A percentile compares a stretch with the other conserved stretches of the same genome.
Conservation (phyloP, 2,113 vertebrate species). For the Plecturocebus donacophilus region DNA sequence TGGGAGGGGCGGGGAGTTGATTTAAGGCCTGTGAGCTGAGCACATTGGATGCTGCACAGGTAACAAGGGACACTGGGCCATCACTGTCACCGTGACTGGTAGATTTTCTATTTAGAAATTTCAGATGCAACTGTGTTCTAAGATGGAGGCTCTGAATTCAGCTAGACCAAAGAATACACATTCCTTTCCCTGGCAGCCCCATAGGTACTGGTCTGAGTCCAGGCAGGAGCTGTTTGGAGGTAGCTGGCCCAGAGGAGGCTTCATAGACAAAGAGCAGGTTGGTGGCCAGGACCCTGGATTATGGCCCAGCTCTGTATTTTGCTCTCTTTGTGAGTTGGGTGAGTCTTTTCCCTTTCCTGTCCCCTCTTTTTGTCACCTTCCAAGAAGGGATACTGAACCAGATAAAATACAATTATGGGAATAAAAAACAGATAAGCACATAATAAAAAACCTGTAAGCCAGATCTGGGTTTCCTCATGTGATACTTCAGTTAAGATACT, state of each 20-base stretch:
- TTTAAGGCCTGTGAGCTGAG: background rate
- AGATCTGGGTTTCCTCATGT: background rate
- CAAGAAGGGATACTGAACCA: background rate
- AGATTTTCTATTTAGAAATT: conserved; percentile 11
- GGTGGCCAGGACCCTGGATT: background rate
- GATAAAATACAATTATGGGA: background rate
- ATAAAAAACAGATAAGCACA: background rate
- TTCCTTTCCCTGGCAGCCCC: background rate
- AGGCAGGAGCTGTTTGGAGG: background rate
- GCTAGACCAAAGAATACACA: background rate
- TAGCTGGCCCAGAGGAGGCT: background rate
- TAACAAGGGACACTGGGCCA: background rate
- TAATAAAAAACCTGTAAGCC: background rate
- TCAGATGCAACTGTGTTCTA: background rate
- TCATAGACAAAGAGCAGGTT: background rate
- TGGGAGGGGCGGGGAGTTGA: background rate
- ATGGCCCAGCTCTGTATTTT: background rate
- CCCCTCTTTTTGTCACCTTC: background rate
- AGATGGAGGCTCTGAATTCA: background rate
- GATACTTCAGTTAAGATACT: background rate
- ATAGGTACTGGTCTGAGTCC: background rate
- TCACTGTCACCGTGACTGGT: background rate
- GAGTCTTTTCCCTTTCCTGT: background rate
- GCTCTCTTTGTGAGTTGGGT: background rate
- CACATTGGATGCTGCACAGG: background rate